A percentile compares a stretch with the other conserved stretches of the same genome.
Evolutionary conservation across 2,888 invertebrate genomes (phyloP).

Genomic region (Acrobasis repandana): DNA sequence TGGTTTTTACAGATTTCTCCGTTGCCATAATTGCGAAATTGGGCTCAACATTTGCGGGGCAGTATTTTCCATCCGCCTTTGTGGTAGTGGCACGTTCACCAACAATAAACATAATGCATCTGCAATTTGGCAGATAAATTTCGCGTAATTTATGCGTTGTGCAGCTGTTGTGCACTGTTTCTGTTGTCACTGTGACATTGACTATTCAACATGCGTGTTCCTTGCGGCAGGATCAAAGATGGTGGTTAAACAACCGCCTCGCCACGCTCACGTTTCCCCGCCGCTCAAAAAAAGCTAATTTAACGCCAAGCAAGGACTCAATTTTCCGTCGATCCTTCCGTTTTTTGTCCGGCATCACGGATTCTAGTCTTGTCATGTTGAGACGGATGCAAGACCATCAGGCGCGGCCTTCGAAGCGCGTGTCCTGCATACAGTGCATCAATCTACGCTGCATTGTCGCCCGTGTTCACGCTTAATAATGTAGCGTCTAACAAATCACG

Average conservation of each 20-base stretch:
- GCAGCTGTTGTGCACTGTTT: slow-evolving; percentile 35
- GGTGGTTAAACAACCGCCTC: slow-evolving; percentile 41
- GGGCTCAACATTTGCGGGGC: slow-evolving; percentile 44
- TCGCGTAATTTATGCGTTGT: slow-evolving; percentile 29
- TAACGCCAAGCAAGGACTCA: slow-evolving; percentile 51
- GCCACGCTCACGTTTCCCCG: slow-evolving; percentile 34
- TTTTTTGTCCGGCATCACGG: slow-evolving; percentile 56
- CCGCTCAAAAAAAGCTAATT: slow-evolving; percentile 56
- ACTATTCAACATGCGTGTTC: slow-evolving; percentile 57
- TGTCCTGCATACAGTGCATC: slow-evolving; percentile 31
- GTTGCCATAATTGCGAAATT: slow-evolving; percentile 35
- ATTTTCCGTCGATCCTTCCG: slow-evolving; percentile 48
- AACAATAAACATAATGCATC: slow-evolving; percentile 42
- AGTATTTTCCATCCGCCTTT: slow-evolving; percentile 36
- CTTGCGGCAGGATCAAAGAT: slow-evolving; percentile 54
- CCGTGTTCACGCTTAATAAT: slow-evolving; percentile 14
- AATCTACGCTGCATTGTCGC: slow-evolving; percentile 22
- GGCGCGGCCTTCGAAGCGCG: slow-evolving; percentile 33
- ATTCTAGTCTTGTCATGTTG: slow-evolving; percentile 47
- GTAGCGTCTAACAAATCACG: slow-evolving; percentile 20
- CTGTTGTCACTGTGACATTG: slow-evolving; percentile 45
- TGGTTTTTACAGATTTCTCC: not conserved
- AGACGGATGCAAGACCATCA: slow-evolving; percentile 32
- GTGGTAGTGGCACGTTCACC: slow-evolving; percentile 33
- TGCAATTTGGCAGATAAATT: slow-evolving; percentile 42